These are phyloP conservation scores for Forbesichthys agassizii DNA, from an alignment of 2,113 vertebrate species.

Conservation along the genomic window DNA sequence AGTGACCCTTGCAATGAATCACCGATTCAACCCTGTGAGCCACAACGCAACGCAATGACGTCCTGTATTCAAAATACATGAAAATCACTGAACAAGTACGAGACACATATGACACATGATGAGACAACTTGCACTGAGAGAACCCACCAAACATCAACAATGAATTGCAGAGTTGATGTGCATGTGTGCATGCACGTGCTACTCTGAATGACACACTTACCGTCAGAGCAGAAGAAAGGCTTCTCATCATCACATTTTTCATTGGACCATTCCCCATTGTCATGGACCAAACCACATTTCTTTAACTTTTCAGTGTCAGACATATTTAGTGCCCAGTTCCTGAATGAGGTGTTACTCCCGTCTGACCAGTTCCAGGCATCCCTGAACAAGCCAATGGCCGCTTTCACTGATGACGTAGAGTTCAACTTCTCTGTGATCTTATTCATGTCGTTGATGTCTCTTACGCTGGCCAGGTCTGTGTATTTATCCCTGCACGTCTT, in stretches of 20 bases:
- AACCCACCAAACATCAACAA: too few relatives aligned
- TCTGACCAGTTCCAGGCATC: slow-evolving; percentile 26
- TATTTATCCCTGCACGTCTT: too few relatives aligned
- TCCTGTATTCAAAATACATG: too few relatives aligned
- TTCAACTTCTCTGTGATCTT: too few relatives aligned
- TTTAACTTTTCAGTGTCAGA: neutral
- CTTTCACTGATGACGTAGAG: too few relatives aligned
- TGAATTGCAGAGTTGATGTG: neutral
- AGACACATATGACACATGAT: neutral
- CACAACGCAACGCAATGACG: too few relatives aligned
- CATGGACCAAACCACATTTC: neutral
- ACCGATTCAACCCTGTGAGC: too few relatives aligned
- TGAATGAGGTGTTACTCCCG: slow-evolving; percentile 11
- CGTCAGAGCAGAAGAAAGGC: slow-evolving; percentile 10
- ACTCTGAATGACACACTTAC: slow-evolving; percentile 10
- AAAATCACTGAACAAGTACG: too few relatives aligned
- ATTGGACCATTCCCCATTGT: slow-evolving; percentile 6
- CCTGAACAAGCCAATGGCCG: slow-evolving; percentile 16
- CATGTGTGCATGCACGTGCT: neutral
- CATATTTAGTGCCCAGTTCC: neutral
- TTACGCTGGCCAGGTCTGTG: too few relatives aligned
- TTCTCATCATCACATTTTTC: neutral
- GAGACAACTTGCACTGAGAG: neutral
- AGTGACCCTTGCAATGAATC: too few relatives aligned
- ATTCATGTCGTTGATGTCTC: too few relatives aligned